Percentiles rank a stretch among this genome's conserved stretches.
These are phyloP conservation scores for Psettodes erumei DNA, from an alignment of 2,113 vertebrate genomes.

Conservation along the genomic window DNA sequence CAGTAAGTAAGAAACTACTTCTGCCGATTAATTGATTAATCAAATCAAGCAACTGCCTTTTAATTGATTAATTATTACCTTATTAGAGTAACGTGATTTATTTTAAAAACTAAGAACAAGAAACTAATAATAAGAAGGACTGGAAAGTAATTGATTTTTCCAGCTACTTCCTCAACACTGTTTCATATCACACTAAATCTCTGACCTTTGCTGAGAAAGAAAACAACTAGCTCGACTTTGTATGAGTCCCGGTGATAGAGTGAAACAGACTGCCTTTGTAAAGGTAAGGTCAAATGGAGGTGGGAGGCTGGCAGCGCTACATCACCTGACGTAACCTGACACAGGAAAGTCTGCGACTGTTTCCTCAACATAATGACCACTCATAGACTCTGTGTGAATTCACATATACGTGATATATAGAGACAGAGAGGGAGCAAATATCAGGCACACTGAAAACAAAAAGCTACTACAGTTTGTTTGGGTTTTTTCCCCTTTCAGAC, in stretches of 20 bases:
- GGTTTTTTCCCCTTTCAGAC: background rate
- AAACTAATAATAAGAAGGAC: too few relatives aligned
- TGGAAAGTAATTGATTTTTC: background rate
- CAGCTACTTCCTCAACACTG: background rate
- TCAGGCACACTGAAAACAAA: background rate
- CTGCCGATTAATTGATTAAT: background rate
- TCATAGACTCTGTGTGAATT: background rate
- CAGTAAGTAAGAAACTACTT: background rate
- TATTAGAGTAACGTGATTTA: background rate
- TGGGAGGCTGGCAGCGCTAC: constrained; percentile 33
- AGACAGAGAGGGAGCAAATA: background rate
- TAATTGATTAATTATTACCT: background rate
- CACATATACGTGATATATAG: background rate
- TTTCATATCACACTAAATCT: background rate
- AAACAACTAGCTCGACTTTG: constrained; percentile 30
- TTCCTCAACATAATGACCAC: constrained; percentile 26
- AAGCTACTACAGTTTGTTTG: background rate
- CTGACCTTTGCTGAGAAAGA: constrained; percentile 32
- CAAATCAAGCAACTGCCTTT: background rate
- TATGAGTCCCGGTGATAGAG: constrained; percentile 11
- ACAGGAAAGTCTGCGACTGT: constrained; percentile 10
- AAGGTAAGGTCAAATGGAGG: constrained; percentile 54
- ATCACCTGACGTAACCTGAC: constrained; percentile 57
- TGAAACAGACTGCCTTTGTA: constrained; percentile 48
- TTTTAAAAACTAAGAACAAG: background rate